phyloP scores from a whole-genome alignment of 53 echinoderm and acorn worm species.

The Astropecten irregularis region DNA sequence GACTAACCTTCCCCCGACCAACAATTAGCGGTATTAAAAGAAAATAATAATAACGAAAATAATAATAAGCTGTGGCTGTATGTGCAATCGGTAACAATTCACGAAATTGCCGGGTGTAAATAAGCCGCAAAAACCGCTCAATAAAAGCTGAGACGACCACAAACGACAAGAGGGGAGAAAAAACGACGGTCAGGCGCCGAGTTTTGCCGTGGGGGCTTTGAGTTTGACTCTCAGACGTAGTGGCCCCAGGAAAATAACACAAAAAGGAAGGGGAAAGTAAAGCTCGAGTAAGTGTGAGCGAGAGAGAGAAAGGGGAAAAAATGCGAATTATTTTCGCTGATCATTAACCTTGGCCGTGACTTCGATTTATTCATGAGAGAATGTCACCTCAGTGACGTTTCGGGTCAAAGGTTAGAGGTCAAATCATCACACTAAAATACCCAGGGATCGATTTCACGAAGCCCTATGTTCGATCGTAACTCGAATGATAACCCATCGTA shows the following conservation, averaged over 20 bases:
- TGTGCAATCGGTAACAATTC: neutral
- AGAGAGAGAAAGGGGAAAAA: neutral
- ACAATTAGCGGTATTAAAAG: neutral
- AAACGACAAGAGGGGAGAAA: neutral
- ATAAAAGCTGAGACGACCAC: neutral
- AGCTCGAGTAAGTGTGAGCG: too few species aligned
- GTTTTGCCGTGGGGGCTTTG: neutral
- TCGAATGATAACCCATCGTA: too few species aligned
- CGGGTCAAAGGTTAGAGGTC: neutral
- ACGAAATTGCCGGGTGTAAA: neutral
- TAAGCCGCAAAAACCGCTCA: neutral
- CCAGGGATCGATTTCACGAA: too few species aligned
- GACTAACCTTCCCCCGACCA: neutral
- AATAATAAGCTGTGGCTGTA: too few species aligned
- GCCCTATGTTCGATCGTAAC: too few species aligned
- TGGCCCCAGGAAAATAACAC: neutral
- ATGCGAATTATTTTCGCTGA: neutral
- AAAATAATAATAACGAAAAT: neutral
- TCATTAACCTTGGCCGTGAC: slow-evolving; percentile 13
- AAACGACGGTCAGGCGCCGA: neutral
- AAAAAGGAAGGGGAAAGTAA: too few species aligned
- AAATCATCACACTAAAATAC: neutral
- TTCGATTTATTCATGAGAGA: neutral
- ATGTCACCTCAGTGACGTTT: neutral
- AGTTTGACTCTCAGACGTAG: neutral